Base-by-base conservation (phyloP, 2,113 vertebrate genomes). In the Pteruthius melanotis region DNA sequence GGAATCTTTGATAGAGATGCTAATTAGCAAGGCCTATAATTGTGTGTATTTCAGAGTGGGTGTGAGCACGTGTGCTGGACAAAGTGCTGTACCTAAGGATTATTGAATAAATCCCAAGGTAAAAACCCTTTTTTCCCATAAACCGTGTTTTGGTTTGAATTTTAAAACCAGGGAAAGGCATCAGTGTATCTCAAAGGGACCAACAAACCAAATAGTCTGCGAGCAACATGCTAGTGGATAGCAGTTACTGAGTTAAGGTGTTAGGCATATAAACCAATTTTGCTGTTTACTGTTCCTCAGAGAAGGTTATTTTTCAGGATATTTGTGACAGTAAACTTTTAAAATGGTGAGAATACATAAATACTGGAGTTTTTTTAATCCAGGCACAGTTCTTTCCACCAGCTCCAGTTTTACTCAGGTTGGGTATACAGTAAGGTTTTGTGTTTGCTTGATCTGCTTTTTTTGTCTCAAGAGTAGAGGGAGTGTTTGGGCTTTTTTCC, bases 401-500 rank as follows among this genome's bases (percentile, higher is more conserved):
- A 52, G 35, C 65, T 86, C 10, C 26, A 52, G 17, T 17, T 87
- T 42, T 72, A 44, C 27, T 74, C 22, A n/a, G 11, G 10, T 44
- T 65, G 27, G 16, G 8, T 53, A 5, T 40, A 35, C 7, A 47
- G 45, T 22, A 53, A 42, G 5, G 15, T 35, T 90, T 88, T 83
- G n/a, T 53, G 12, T 65, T 89, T 77, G 8, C 33, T 68, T 83
- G n/a, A 27, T 57, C 10, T 22, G 4, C 3, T 7, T 39, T 68
- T 56, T 50, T 89, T 81, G 5, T 26, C 7, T 70, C 19, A 30
- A 3, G 60, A 54, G 4, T 44, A 13, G 31, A 75, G 12, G 16
- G 18, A 13, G 7, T 74, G 7, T n/a, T 15, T 12, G 11, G 33
- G 14, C 0, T 0, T 3, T 6, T 66, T 72, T 49, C 8, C 13